Base-by-base conservation (phyloP, 2,113 vertebrate genomes). In the Etheostoma cragini region DNA sequence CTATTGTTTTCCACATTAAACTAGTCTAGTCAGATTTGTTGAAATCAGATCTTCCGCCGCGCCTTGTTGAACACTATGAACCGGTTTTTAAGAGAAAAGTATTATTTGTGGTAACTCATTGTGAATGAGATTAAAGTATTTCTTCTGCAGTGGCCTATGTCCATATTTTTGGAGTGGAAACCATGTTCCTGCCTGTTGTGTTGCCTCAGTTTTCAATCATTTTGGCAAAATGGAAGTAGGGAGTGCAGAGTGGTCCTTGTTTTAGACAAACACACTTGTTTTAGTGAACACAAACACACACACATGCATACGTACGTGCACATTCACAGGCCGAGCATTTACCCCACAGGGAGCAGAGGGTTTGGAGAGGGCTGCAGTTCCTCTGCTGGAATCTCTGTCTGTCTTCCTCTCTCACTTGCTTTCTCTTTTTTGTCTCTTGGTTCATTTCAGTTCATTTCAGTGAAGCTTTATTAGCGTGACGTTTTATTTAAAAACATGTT, bases 271-370 rank as follows among this genome's bases (percentile, higher is more conserved):
- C 26, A 42, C 50, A n/a, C 61, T 46, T 50, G 49, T 70, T 78
- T 70, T 60, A 77, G 21, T 67, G 49, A 71, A 60, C 54, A 17
- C 45, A 16, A 12, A 65, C 62, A 62, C 30, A 46, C 63, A 67
- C 58, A 64, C 61, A 46, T 7, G 15, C 45, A 22, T 26, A 33
- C 7, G 45, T 53, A 72, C 33, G 15, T 49, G 61, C 42, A 65
- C 60, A 63, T 57, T 33, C 47, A 63, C 60, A 72, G 45, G 73
- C 8, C 8, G 30, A 56, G 66, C 54, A 76, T 86, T 76, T 64
- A 69, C 67, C 80, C 62, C 80, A 72, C 72, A 72, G 75, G 78
- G 78, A 75, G 81, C 76, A 76, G 62, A 35, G 17, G 72, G 61
- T 76, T 76, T 63, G 35, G 47, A 72, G 26, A 84, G 60, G 3